Base-by-base conservation (phyloP, 2,113 vertebrate species). In the Pipa parva region DNA sequence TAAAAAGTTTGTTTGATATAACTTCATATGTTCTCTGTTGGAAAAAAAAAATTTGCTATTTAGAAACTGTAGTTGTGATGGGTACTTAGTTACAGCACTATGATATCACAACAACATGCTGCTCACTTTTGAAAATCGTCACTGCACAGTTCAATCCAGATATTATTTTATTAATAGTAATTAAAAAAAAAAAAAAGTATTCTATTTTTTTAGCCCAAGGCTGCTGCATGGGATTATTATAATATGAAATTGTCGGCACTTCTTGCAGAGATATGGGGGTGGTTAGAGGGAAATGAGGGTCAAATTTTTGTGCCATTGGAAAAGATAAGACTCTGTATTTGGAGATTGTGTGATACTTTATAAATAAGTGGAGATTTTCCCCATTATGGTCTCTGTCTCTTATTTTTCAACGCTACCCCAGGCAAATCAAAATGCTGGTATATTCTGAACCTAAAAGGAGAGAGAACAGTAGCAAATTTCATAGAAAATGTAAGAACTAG, bases 361-460 rank as follows among this genome's bases (percentile, higher is more conserved):
- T 59, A 49, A 67, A 67, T 67, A 59, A 17, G 55, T 55, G 8
- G 24, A 68, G 17, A 50, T 56, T 55, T 55, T 64, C 50, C 50
- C 50, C 50, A 52, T 6, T 3, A 6, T 42, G 39, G 22, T 15
- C 25, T 26, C 21, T 8, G 48, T 11, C 3, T 50, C 10, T 50
- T 50, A 37, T 7, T 37, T 37, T 37, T 37, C 7, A 13, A 37
- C n/a, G n/a, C n/a, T n/a, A n/a, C n/a, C n/a, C n/a, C n/a, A n/a
- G n/a, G n/a, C n/a, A n/a, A n/a, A n/a, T n/a, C n/a, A n/a, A n/a
- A n/a, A n/a, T n/a, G n/a, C n/a, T n/a, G n/a, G n/a, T n/a, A n/a
- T n/a, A n/a, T n/a, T n/a, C n/a, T n/a, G n/a, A n/a, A n/a, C n/a
- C n/a, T n/a, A n/a, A n/a, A n/a, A n/a, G n/a, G n/a, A n/a, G n/a